Evolutionary conservation across 2,797 vertebrate genomes (phyloP).

Genomic region (Neosalanx taihuensis): DNA sequence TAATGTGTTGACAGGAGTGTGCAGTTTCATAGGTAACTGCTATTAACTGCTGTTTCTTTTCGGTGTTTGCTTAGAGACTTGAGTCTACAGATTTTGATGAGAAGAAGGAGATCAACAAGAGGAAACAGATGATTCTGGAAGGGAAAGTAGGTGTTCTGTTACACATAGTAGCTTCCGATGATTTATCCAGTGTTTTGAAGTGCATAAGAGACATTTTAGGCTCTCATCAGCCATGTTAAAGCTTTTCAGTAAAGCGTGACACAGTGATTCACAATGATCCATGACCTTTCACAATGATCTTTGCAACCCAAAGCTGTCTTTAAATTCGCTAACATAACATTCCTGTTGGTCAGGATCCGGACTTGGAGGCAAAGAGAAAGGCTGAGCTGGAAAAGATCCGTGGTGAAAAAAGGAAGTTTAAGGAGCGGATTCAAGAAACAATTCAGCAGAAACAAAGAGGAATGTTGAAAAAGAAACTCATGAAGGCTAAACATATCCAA

Average conservation of each 20-base stretch:
- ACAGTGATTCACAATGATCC: too few species aligned
- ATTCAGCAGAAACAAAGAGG: slow-evolving; percentile 64
- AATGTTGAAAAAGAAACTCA: slow-evolving; percentile 59
- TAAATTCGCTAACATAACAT: too few species aligned
- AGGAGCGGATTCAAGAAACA: slow-evolving; percentile 70
- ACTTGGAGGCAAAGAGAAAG: slow-evolving; percentile 84
- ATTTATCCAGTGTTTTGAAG: too few species aligned
- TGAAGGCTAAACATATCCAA: slow-evolving; percentile 51
- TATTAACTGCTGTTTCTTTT: not conserved
- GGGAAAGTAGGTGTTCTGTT: slow-evolving; percentile 79
- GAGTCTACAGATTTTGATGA: slow-evolving; percentile 91
- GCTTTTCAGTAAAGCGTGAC: not conserved
- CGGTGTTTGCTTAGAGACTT: slow-evolving; percentile 75
- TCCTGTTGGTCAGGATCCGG: slow-evolving; percentile 80
- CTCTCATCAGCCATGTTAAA: not conserved
- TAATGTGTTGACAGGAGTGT: not conserved
- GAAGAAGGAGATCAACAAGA: slow-evolving; percentile 94
- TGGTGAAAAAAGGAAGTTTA: slow-evolving; percentile 78
- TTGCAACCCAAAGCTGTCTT: too few species aligned
- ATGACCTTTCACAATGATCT: too few species aligned
- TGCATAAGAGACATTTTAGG: too few species aligned
- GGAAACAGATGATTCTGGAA: slow-evolving; percentile 92
- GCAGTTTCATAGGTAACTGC: not conserved
- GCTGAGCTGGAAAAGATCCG: slow-evolving; percentile 86
- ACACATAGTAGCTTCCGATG: too few species aligned